phyloP scores from a whole-genome alignment of 2,797 vertebrate genomes.

The Jordanella pulchra region DNA sequence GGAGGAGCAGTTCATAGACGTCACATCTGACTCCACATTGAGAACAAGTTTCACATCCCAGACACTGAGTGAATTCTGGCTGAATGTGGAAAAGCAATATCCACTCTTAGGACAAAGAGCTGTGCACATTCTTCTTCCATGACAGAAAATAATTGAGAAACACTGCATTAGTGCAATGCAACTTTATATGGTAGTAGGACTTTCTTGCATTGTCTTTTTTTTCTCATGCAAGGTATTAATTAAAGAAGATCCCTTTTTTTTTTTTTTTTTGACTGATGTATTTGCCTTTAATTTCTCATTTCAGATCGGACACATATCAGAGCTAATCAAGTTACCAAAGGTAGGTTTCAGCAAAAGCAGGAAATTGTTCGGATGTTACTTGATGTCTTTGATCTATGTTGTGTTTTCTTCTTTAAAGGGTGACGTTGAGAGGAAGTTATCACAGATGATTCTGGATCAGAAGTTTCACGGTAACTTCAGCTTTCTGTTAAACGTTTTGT shows the following conservation, averaged over 20 bases:
- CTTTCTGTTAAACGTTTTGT: not conserved
- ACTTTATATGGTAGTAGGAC: not conserved
- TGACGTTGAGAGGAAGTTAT: slow-evolving; percentile 96
- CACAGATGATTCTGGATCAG: slow-evolving; percentile 98
- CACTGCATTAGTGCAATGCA: too few species aligned
- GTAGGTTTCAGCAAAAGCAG: slow-evolving; percentile 69
- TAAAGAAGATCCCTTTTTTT: not conserved
- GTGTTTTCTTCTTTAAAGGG: slow-evolving; percentile 74
- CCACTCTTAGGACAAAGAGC: too few species aligned
- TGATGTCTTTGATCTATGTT: not conserved
- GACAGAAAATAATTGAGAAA: too few species aligned
- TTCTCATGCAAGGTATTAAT: not conserved
- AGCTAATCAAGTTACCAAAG: slow-evolving; percentile 97
- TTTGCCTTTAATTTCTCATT: slow-evolving; percentile 20
- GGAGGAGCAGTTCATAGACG: too few species aligned
- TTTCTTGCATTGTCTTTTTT: not conserved
- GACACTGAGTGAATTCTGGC: too few species aligned
- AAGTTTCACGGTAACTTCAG: slow-evolving; percentile 93
- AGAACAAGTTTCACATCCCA: too few species aligned
- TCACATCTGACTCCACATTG: too few species aligned
- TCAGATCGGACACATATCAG: slow-evolving; percentile 97
- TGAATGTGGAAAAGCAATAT: too few species aligned
- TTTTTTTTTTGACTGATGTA: not conserved
- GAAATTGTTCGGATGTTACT: not conserved
- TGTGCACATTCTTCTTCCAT: too few species aligned